Evolutionary conservation across 53 echinoderm and acorn worm genomes (phyloP), one percentile per base, ranked within the genome.

Genomic region (Arbacia lixula): DNA sequence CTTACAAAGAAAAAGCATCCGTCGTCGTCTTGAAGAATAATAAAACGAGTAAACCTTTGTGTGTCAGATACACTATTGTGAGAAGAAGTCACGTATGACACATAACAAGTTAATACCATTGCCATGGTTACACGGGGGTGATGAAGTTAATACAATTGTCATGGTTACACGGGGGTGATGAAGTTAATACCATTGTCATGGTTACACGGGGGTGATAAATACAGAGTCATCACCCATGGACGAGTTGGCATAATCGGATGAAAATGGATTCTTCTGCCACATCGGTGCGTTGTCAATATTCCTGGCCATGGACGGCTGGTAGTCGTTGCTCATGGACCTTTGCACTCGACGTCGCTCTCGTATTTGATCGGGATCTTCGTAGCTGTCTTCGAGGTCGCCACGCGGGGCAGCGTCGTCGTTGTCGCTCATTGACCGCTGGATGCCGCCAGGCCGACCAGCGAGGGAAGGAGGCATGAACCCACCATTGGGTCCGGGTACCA

Each of bases 281-380:
- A 14, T 27, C 20, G 39, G n/a, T 20, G 72, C 14, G 8, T 16
- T 51, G 0, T 53, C 29, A 20, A 14, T 31, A 5, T 20, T 43
- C 1, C 35, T 46, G 54, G 12, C 33, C 31, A 28, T 39, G 21
- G 60, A 26, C 22, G 39, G 20, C 58, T 77, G 77, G 60, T 77
- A 77, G 36, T 77, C 77, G 41, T 77, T 77, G 58, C 58, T 39
- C 37, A 58, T 24, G 27, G 77, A 24, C 40, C 77, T 36, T 12
- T 39, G 22, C 77, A 58, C 19, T 28, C 58, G 56, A 38, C 77
- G 77, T 27, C 77, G 77, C 43, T 77, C 77, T 77, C 77, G 77
- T 5, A 77, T 28, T 5, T 36, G 37, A 58, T 77, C 77, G 11
- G 77, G 77, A 19, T 77, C 77, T 58, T 77, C 77, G 77, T 77